These are phyloP conservation scores for Thripadectes ignobilis DNA, from an alignment of 2,797 vertebrate genomes.

Conservation along the genomic window DNA sequence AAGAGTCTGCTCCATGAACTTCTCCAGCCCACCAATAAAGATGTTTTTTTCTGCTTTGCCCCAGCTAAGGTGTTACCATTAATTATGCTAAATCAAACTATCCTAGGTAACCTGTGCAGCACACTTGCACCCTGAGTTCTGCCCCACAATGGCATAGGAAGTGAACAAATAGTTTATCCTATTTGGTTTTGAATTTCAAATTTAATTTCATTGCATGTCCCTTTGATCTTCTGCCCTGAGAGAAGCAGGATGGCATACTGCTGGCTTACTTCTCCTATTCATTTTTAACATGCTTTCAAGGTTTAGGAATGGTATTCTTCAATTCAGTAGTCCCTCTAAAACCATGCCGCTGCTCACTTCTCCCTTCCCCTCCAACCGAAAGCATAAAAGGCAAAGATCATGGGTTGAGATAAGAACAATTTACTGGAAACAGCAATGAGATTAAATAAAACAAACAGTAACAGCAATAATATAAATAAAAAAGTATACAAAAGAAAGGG, in stretches of 20 bases:
- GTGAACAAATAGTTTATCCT: not conserved
- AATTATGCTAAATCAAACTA: not conserved
- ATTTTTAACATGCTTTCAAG: not conserved
- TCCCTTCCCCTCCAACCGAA: not conserved
- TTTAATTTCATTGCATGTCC: not conserved
- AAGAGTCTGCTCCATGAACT: not conserved
- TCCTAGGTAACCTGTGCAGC: not conserved
- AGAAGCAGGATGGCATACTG: not conserved
- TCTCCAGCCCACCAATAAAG: not conserved
- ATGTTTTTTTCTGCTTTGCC: not conserved
- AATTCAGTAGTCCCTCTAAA: not conserved
- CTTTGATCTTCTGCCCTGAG: not conserved
- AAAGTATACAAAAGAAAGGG: not conserved
- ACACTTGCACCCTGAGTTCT: not conserved
- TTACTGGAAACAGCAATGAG: not conserved
- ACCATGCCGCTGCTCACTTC: not conserved
- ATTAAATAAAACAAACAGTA: not conserved
- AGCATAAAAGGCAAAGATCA: not conserved
- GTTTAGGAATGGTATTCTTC: not conserved
- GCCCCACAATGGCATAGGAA: not conserved
- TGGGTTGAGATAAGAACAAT: not conserved
- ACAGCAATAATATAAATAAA: not conserved
- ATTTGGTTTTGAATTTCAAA: not conserved
- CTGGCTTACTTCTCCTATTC: not conserved
- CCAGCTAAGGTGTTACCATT: not conserved